Conservation (phyloP, 92 coral and sea anemone species). For the Zoanthus gigantus region DNA sequence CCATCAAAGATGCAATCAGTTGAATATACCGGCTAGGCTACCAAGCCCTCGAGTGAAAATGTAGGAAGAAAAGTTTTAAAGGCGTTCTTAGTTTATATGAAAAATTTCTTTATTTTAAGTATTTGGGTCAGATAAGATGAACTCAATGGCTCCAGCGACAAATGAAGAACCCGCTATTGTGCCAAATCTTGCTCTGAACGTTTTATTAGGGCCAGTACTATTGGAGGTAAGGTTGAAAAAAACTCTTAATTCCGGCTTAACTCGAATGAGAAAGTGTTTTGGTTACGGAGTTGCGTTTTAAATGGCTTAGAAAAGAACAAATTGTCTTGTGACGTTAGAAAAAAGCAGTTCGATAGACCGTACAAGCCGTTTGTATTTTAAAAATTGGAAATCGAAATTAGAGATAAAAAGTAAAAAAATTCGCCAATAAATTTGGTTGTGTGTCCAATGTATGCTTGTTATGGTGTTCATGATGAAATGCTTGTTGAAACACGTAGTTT, state of each 20-base stretch:
- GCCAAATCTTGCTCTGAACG: conserved; percentile 93
- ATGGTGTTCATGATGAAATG: not conserved
- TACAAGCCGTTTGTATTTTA: no score
- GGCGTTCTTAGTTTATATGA: not conserved
- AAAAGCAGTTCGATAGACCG: no score
- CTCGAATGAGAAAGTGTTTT: not conserved
- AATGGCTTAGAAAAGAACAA: not conserved
- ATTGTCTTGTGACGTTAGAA: no score
- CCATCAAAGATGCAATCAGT: not conserved
- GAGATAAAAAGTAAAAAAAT: no score
- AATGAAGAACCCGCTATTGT: conserved; percentile 87
- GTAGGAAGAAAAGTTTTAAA: conserved; percentile 5
- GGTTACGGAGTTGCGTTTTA: conserved; percentile 6
- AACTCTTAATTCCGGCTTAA: not conserved
- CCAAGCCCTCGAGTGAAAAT: conserved; percentile 16
- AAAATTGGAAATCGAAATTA: no score
- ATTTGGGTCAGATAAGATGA: conserved; percentile 46
- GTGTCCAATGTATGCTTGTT: no score
- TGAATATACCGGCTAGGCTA: conserved; percentile 16
- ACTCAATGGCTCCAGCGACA: conserved; percentile 66
- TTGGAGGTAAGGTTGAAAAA: conserved; percentile 75
- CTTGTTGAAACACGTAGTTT: not conserved
- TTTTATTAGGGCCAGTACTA: conserved; percentile 83
- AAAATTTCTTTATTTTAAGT: conserved; percentile 37
- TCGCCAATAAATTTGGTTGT: no score